Conservation (phyloP, 2,888 invertebrate species). For the Shargacucullia verbasci region DNA sequence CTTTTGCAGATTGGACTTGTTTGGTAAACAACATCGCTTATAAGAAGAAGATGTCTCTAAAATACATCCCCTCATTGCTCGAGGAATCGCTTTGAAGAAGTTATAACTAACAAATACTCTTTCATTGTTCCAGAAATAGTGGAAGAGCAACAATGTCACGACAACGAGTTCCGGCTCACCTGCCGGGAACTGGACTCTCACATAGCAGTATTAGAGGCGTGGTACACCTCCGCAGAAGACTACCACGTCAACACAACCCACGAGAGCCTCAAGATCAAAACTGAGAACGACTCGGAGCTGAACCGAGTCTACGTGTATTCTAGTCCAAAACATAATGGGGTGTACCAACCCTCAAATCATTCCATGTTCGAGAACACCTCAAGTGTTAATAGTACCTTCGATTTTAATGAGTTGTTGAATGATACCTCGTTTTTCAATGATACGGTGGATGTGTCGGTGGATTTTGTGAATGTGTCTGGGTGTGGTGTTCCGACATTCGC, state of each 20-base stretch:
- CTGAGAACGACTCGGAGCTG: constrained; percentile 81
- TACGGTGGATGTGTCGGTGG: constrained; percentile 71
- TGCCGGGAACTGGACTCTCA: constrained; percentile 90
- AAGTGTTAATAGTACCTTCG: constrained; percentile 55
- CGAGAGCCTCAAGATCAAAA: constrained; percentile 68
- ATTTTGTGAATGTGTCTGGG: constrained; percentile 72
- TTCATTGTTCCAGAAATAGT: constrained; percentile 90
- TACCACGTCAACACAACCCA: constrained; percentile 73
- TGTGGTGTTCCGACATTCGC: constrained; percentile 76
- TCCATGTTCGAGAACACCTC: constrained; percentile 66
- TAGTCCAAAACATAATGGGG: constrained; percentile 85
- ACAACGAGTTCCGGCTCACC: constrained; percentile 89
- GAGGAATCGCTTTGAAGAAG: constrained; percentile 91
- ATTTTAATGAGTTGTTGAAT: constrained; percentile 61
- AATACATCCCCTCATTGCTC: constrained; percentile 64
- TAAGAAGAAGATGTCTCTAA: too few species aligned
- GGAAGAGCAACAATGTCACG: constrained; percentile 90
- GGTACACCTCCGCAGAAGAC: constrained; percentile 84
- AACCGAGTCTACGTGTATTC: constrained; percentile 81
- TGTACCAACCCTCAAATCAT: constrained; percentile 76
- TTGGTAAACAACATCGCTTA: too few species aligned
- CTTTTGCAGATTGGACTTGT: too few species aligned
- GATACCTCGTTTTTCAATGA: constrained; percentile 70
- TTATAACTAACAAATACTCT: neutral
- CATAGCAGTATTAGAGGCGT: constrained; percentile 90